Evolutionary conservation across 2,888 invertebrate genomes (phyloP).

Genomic region (Shargacucullia verbasci): DNA sequence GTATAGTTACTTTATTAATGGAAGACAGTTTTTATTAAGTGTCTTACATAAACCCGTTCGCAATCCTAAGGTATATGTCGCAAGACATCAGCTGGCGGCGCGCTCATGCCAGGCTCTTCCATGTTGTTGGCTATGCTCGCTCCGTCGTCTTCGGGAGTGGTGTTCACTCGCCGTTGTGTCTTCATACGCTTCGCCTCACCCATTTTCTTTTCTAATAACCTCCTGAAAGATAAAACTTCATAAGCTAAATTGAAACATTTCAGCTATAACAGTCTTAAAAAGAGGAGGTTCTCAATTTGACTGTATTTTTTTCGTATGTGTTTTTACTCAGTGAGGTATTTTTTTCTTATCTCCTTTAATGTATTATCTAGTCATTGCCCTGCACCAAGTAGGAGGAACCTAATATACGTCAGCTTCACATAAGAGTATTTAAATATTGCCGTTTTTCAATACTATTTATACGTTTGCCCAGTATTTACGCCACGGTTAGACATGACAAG

Average conservation of each 20-base stretch:
- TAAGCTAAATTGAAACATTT: not conserved
- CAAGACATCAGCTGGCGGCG: slow-evolving; percentile 74
- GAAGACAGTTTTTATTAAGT: slow-evolving; percentile 7
- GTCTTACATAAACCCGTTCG: not conserved
- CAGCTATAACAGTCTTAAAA: no score
- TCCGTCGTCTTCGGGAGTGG: slow-evolving; percentile 69
- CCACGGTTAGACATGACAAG: no score
- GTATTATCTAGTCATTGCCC: no score
- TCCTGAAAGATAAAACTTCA: slow-evolving; percentile 69
- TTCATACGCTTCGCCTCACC: slow-evolving; percentile 76
- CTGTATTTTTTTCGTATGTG: no score
- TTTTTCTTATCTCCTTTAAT: no score
- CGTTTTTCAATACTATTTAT: no score
- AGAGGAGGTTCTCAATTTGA: no score
- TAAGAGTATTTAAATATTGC: no score
- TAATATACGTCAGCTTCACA: no score
- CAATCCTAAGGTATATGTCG: slow-evolving; percentile 72
- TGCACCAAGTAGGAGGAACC: no score
- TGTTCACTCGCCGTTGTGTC: slow-evolving; percentile 68
- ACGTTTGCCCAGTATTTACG: no score
- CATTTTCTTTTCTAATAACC: slow-evolving; percentile 81
- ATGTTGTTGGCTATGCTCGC: slow-evolving; percentile 78
- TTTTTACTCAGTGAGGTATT: no score
- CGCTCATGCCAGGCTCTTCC: slow-evolving; percentile 76
- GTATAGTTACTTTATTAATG: not conserved